Base-by-base conservation (phyloP, 2,113 vertebrate genomes). In the Carassius gibelio region DNA sequence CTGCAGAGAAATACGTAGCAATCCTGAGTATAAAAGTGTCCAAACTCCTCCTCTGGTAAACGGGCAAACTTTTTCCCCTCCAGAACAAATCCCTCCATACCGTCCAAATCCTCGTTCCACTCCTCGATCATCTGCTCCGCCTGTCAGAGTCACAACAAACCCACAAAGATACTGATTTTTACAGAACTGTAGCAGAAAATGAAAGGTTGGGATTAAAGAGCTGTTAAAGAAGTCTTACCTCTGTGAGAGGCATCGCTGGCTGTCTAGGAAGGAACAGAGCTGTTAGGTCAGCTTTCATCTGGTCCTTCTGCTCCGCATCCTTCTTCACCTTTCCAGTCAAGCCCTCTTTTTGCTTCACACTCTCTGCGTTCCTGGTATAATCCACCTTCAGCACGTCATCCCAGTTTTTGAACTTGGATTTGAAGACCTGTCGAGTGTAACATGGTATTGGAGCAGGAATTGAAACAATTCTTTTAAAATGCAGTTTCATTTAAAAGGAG, bases 1-100 rank as follows among this genome's bases (percentile, higher is more conserved):
- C 98, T 97, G 98, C 98, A 99, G 62, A 99, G 96, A 93, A 99
- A 99, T 57, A 99, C 98, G 0, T 99, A 99, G 90, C 98, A 99
- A 91, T 99, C 98, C 2, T 99, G 97, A 0, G 97, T 98, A 92
- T 96, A 92, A 93, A 99, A 99, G 91, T 99, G 98, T 0, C 98
- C 98, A 0, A 99, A 99, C 86, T 99, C 98, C 90, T 99, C 98
- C 90, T 99, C 98, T 0, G 98, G 97, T 85, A 99, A 94, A 2
- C 98, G 96, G 0, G 97, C 96, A 50, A 99, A 99, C 91, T 99
- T 99, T 94, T 98, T 99, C 61, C 97, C 96, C 89, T 99, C 98
- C 82, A 99, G 92, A 86, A 99, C 97, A 0, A 99, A 99, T 83
- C 97, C 98, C 82, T 99, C 98, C 98, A 99, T 99, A 55, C 98